Evolutionary conservation across 2,797 vertebrate genomes (phyloP).

Genomic region (Dromococcyx pavoninus): DNA sequence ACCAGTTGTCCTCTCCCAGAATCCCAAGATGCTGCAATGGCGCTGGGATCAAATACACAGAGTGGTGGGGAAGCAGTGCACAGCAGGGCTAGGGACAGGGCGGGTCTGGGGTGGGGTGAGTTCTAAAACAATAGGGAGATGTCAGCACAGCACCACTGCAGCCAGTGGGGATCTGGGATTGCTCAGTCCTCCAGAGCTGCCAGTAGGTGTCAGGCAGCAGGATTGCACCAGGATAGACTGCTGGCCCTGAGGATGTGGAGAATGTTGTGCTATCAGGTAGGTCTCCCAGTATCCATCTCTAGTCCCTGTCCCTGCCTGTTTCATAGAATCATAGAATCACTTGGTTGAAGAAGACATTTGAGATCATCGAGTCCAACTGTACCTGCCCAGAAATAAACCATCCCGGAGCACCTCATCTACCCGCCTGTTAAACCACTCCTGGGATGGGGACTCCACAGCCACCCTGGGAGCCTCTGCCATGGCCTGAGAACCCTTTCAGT

Average conservation of each 20-base stretch:
- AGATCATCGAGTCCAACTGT: too few species aligned
- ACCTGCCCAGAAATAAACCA: too few species aligned
- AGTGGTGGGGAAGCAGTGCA: not conserved
- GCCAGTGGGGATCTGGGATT: not conserved
- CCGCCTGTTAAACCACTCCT: too few species aligned
- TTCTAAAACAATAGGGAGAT: not conserved
- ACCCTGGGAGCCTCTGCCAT: too few species aligned
- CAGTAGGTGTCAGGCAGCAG: not conserved
- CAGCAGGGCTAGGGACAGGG: not conserved
- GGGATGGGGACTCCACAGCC: too few species aligned
- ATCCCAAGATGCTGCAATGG: not conserved
- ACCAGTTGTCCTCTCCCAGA: not conserved
- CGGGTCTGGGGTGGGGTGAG: not conserved
- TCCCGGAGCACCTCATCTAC: too few species aligned
- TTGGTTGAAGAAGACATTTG: too few species aligned
- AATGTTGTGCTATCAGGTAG: not conserved
- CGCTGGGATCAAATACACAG: not conserved
- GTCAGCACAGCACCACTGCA: rapidly evolving
- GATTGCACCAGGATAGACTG: rapidly evolving
- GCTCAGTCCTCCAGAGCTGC: not conserved
- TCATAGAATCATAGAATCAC: too few species aligned
- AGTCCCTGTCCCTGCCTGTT: not conserved
- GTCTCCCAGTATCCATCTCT: not conserved
- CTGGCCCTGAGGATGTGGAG: not conserved
- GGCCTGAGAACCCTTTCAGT: too few species aligned